Evolutionary conservation across 2,888 invertebrate genomes (phyloP).

Genomic region (Eupithecia pulchellata): DNA sequence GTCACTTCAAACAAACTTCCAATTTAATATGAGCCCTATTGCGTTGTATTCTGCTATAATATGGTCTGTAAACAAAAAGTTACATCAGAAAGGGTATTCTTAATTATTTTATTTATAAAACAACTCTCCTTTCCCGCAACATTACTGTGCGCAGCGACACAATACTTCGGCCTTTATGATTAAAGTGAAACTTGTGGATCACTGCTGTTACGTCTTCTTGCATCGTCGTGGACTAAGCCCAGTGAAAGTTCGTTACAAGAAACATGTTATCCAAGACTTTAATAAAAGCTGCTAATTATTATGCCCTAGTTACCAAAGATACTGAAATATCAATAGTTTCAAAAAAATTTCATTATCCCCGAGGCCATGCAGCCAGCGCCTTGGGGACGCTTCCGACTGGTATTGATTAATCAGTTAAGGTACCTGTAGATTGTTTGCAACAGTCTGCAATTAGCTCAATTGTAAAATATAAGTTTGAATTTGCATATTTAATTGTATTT

Average conservation of each 20-base stretch:
- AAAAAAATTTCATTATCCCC: background rate
- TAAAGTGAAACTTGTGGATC: slow-evolving; percentile 14
- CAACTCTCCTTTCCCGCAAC: background rate
- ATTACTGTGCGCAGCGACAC: background rate
- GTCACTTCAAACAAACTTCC: slow-evolving; percentile 20
- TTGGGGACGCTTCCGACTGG: too few relatives aligned
- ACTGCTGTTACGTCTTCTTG: slow-evolving; percentile 19
- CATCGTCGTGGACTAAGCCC: slow-evolving; percentile 53
- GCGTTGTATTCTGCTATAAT: background rate
- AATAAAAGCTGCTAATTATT: slow-evolving; percentile 29
- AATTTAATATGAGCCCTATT: slow-evolving; percentile 19
- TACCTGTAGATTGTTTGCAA: too few relatives aligned
- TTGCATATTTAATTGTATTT: too few relatives aligned
- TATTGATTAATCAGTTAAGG: too few relatives aligned
- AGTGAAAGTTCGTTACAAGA: slow-evolving; percentile 70
- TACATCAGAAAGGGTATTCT: background rate
- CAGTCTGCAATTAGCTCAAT: too few relatives aligned
- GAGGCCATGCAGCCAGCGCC: too few relatives aligned
- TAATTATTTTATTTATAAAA: background rate
- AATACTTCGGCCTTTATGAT: background rate
- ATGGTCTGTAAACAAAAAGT: background rate
- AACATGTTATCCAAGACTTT: slow-evolving; percentile 51
- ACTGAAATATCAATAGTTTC: background rate
- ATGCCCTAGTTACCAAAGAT: background rate
- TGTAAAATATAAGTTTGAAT: too few relatives aligned